Percentiles rank a stretch among this genome's conserved stretches.
Conservation (phyloP, 2,113 vertebrate genomes). For the Tiliqua scincoides region DNA sequence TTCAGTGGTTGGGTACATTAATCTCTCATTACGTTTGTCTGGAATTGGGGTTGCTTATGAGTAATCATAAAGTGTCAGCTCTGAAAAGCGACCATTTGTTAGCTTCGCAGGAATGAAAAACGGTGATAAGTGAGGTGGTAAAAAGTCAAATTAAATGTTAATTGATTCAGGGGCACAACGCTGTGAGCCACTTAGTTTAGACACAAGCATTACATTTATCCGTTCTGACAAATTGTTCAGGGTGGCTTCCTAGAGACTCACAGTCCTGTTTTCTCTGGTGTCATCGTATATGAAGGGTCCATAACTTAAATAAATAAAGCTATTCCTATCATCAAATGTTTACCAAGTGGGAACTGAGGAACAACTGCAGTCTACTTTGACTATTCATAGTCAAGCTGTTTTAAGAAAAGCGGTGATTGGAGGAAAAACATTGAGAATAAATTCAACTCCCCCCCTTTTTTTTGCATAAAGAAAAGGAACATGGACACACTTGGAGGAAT, state of each 20-base stretch:
- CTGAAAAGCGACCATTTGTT: conserved; percentile 73
- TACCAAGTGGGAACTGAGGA: conserved; percentile 20
- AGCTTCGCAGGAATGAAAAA: conserved; percentile 70
- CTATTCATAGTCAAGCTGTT: conserved; percentile 36
- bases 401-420: conserved; percentile 42
- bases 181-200: conserved; percentile 63
- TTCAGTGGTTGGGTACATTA: conserved; percentile 47
- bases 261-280: conserved; percentile 44
- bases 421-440: conserved; percentile 45
- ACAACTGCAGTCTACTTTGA: conserved; percentile 25
- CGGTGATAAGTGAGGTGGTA: conserved; percentile 74
- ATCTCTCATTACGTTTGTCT: conserved; percentile 63
- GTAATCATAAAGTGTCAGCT: conserved; percentile 71
- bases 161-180: conserved; percentile 76
- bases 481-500: conserved; percentile 41
- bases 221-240: conserved; percentile 69
- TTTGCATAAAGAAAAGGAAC: conserved; percentile 57
- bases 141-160: conserved; percentile 82
- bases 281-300: conserved; percentile 33
- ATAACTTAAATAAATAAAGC: conserved; percentile 6
- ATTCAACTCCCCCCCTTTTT: conserved; percentile 38
- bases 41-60: conserved; percentile 64
- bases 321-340: conserved; percentile 6
- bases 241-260: conserved; percentile 55
- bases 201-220: conserved; percentile 67